These are phyloP conservation scores for Falco cherrug DNA, from an alignment of 2,797 vertebrate genomes.

Conservation along the genomic window DNA sequence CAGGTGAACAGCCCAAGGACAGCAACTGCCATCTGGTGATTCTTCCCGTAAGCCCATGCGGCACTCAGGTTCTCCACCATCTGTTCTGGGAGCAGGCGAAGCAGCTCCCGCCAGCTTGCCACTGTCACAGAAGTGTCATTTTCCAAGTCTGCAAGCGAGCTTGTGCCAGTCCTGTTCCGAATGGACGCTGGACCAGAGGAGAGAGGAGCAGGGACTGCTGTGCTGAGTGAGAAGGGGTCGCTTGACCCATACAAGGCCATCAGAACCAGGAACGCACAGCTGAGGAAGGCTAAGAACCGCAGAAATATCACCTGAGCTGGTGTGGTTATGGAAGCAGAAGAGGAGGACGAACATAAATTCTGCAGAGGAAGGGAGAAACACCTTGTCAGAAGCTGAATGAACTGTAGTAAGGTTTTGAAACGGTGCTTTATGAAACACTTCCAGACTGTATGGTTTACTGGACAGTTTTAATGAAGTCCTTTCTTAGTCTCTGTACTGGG, in stretches of 20 bases:
- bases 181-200: background rate
- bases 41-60: slow-evolving; percentile 84
- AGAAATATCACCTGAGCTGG: slow-evolving; percentile 85
- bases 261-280: slow-evolving; percentile 84
- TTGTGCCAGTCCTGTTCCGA: slow-evolving; percentile 61
- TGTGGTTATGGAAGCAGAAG: slow-evolving; percentile 68
- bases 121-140: background rate
- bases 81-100: slow-evolving; percentile 80
- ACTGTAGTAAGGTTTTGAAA: background rate
- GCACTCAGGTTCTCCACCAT: slow-evolving; percentile 73
- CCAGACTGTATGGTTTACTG: background rate
- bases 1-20: slow-evolving; percentile 87
- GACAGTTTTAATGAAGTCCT: background rate
- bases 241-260: slow-evolving; percentile 73
- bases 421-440: background rate
- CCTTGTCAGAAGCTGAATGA: background rate
- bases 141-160: background rate
- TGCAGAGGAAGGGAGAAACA: slow-evolving; percentile 65
- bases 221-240: slow-evolving; percentile 34
- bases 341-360: slow-evolving; percentile 77
- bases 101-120: slow-evolving; percentile 79
- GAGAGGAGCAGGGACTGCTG: slow-evolving; percentile 34
- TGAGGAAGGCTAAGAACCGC: slow-evolving; percentile 86
- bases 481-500: background rate
- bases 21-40: slow-evolving; percentile 84